Conservation (phyloP, 2,113 vertebrate genomes). For the Porphyrio hochstetteri region DNA sequence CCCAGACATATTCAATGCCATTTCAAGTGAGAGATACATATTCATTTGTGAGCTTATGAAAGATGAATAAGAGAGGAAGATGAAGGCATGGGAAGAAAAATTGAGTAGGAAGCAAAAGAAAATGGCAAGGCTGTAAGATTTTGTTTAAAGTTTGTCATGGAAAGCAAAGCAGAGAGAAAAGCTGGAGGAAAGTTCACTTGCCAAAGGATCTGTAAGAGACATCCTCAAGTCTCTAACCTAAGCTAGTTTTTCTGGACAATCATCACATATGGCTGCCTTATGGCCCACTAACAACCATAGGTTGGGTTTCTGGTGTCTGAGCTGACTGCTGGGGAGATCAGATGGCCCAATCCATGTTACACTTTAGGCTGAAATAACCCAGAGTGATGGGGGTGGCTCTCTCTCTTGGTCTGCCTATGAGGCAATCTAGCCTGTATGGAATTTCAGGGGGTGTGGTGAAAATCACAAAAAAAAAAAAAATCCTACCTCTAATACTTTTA, state of each 20-base stretch:
- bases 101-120: not conserved
- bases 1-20: not conserved
- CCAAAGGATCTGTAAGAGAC: not conserved
- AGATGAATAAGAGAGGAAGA: not conserved
- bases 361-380: constrained; percentile 12
- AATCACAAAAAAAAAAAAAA: constrained; percentile 61
- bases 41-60: not conserved
- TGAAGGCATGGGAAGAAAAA: not conserved
- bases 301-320: not conserved
- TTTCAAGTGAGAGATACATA: not conserved
- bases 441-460: constrained; percentile 67
- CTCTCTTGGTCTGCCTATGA: not conserved
- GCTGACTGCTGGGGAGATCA: not conserved
- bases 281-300: rapidly evolving
- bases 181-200: not conserved
- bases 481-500: constrained; percentile 40
- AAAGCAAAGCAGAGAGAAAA: not conserved
- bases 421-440: constrained; percentile 31
- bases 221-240: not conserved
- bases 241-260: not conserved
- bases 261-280: not conserved
- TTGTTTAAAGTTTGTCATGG: not conserved
- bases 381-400: not conserved
- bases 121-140: not conserved
- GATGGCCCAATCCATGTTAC: not conserved